Base-by-base conservation (phyloP, 2,888 invertebrate species). In the Perizoma affinitatum region DNA sequence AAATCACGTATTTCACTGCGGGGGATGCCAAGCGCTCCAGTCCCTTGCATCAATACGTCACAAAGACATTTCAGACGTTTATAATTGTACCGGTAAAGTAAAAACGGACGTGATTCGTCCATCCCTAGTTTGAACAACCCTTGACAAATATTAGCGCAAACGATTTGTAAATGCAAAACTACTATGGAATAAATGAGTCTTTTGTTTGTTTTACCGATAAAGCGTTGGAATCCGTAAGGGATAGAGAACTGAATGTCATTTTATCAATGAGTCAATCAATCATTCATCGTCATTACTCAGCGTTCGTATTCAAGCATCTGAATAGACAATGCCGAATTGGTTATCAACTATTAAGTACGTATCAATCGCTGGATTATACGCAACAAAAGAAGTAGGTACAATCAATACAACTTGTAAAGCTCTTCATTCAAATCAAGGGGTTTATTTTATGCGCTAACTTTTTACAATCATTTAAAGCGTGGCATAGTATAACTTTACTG, bases 281-380 rank as follows among this genome's bases (percentile, higher is more conserved):
- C 57, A 58, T 62, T 87, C 84, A 84, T 83, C 80, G 80, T 83
- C 84, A 85, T 87, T 86, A 88, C 79, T 87, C 87, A 86, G 81
- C 83, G 75, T 75, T 74, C 76, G 75, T 72, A 67, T 42, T 74
- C 67, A 66, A 70, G 67, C 78, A 62, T 79, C 78, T 76, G 71
- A 69, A 73, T 72, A 82, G 79, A 84, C 84, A 84, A 83, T 80
- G 68, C 76, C 69, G 66, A 76, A 72, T 59, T 71, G 74, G 68
- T 44, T 53, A 58, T 46, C 58, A 56, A 52, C 45, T 62, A 48
- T 60, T 64, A 66, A 51, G 58, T 48, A 49, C 47, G 48, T 53
- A 66, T 67, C 65, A 65, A 65, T 70, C 59, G 58, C 60, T 56
- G 22, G 58, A 45, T 57, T 44, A 22, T 60, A 65, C 60, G 56